These are phyloP conservation scores for Limnothrissa miodon DNA, from an alignment of 2,113 vertebrate species.

Conservation along the genomic window DNA sequence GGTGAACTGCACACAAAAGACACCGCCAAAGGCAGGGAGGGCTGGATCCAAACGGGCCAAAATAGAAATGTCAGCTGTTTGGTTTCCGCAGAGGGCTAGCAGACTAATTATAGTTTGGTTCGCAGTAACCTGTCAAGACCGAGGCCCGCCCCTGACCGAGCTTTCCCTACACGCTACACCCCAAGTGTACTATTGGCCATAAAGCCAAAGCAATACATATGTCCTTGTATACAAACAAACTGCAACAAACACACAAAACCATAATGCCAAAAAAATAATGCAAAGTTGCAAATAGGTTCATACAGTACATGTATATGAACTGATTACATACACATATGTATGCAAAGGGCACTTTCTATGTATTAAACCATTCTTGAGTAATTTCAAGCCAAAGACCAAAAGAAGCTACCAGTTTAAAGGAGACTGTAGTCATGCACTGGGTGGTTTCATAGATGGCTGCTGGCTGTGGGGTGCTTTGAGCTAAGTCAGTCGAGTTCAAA, in stretches of 20 bases:
- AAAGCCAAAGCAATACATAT: conserved; percentile 1
- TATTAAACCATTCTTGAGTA: not conserved
- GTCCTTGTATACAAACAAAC: conserved; percentile 9
- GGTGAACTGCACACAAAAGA: not conserved
- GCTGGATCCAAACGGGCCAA: conserved; percentile 55
- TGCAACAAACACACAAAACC: not conserved
- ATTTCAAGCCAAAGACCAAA: not conserved
- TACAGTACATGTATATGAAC: not conserved
- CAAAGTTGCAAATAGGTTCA: not conserved
- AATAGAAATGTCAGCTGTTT: conserved; percentile 67
- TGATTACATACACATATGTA: not conserved
- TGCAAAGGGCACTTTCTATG: not conserved
- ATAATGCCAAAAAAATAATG: not conserved
- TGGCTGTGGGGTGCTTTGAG: not conserved
- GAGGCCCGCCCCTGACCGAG: conserved; percentile 57
- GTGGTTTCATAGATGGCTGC: not conserved
- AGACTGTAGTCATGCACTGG: not conserved
- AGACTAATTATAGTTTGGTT: conserved; percentile 75
- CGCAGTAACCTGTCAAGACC: conserved; percentile 55
- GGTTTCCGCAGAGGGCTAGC: conserved; percentile 43
- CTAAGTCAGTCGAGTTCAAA: not conserved
- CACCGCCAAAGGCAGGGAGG: not conserved
- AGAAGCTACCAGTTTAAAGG: not conserved
- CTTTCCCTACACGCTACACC: conserved; percentile 24
- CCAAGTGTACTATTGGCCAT: conserved; percentile 16